These are phyloP conservation scores for Physeter macrocephalus DNA, from an alignment of 2,113 vertebrate species.

Conservation along the genomic window DNA sequence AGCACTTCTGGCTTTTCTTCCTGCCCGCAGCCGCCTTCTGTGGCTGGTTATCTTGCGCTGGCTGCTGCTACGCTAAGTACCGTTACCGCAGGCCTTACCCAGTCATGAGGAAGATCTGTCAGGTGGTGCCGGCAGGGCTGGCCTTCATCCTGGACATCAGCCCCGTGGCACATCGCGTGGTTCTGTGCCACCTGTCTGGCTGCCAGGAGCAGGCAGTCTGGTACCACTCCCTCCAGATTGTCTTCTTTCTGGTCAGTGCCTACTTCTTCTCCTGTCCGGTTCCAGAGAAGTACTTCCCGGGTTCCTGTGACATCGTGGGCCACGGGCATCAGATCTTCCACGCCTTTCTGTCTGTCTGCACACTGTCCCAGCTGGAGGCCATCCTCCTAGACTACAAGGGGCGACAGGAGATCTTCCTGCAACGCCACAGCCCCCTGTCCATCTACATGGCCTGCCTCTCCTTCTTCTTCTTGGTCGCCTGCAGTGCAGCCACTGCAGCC, in stretches of 20 bases:
- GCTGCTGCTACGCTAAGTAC: constrained; percentile 92
- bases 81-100: constrained; percentile 91
- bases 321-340: constrained; percentile 96
- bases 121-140: constrained; percentile 88
- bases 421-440: constrained; percentile 80
- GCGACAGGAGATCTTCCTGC: constrained; percentile 80
- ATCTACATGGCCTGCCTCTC: constrained; percentile 83
- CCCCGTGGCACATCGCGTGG: constrained; percentile 87
- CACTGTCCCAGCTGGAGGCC: constrained; percentile 91
- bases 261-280: constrained; percentile 94
- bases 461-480: constrained; percentile 83
- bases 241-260: constrained; percentile 87
- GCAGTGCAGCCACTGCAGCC: constrained; percentile 83
- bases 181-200: constrained; percentile 82
- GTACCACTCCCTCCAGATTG: constrained; percentile 90
- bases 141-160: constrained; percentile 91
- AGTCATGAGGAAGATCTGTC: constrained; percentile 88
- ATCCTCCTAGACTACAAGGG: constrained; percentile 88
- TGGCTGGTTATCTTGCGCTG: constrained; percentile 89
- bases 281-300: constrained; percentile 92
- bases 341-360: constrained; percentile 89
- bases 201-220: constrained; percentile 84
- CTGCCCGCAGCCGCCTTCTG: constrained; percentile 88
- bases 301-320: constrained; percentile 90
- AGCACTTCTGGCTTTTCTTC: constrained; percentile 85